phyloP scores from a whole-genome alignment of 2,888 invertebrate species.

The Diarsia mendica region DNA sequence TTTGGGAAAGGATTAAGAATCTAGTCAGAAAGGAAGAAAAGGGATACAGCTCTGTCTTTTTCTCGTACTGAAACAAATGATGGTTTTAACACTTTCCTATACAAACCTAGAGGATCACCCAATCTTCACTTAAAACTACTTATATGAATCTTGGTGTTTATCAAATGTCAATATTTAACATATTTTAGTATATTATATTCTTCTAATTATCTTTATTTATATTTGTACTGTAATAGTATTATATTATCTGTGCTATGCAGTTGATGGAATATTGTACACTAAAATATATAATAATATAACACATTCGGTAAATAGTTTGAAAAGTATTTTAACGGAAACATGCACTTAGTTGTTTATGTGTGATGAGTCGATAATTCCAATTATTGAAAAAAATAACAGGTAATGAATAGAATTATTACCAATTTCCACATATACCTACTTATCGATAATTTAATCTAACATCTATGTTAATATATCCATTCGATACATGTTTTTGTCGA shows the following conservation, averaged over 20 bases:
- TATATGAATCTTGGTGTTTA: slow-evolving; percentile 30
- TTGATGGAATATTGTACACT: slow-evolving; percentile 21
- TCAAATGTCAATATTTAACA: slow-evolving; percentile 31
- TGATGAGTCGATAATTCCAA: slow-evolving; percentile 15
- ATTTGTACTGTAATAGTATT: slow-evolving; percentile 19
- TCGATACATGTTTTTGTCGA: slow-evolving; percentile 32
- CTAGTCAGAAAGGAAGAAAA: not conserved
- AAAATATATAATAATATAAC: not conserved
- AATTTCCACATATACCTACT: slow-evolving; percentile 36
- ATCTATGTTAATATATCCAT: slow-evolving; percentile 38
- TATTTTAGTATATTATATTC: slow-evolving; percentile 8
- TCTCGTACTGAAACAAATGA: slow-evolving; percentile 3
- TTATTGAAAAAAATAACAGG: not conserved
- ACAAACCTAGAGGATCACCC: not conserved
- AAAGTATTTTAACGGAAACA: slow-evolving; percentile 18
- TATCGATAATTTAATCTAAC: slow-evolving; percentile 22
- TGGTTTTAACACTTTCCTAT: not conserved
- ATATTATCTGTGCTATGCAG: too few relatives aligned
- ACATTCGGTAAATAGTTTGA: slow-evolving; percentile 32
- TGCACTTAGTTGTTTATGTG: not conserved
- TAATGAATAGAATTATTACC: slow-evolving; percentile 25
- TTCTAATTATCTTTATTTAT: slow-evolving; percentile 8
- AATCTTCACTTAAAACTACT: slow-evolving; percentile 25
- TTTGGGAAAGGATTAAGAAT: not conserved
- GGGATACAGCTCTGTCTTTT: slow-evolving; percentile 13